Evolutionary conservation across 1,140 invertebrate species (phyloP).

Genomic region (Bombus breviceps): DNA sequence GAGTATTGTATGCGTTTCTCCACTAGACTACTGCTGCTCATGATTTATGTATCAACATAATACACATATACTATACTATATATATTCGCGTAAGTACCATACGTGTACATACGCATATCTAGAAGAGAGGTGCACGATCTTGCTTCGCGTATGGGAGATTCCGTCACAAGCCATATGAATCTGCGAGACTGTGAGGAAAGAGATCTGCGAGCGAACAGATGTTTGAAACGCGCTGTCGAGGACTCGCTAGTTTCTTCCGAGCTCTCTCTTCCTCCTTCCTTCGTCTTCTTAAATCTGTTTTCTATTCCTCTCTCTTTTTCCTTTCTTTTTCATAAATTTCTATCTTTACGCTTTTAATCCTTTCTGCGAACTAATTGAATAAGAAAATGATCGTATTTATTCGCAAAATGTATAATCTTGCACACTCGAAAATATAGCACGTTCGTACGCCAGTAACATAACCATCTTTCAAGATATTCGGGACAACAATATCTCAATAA

Average conservation of each 20-base stretch:
- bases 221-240: conserved; percentile 75
- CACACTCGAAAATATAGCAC: no score
- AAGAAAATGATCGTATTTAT: not conserved
- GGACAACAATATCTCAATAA: no score
- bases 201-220: conserved; percentile 71
- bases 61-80: conserved; percentile 26
- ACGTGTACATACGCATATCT: not conserved
- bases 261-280: conserved; percentile 35
- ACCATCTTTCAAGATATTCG: no score
- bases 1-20: conserved; percentile 73
- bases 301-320: not conserved
- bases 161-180: conserved; percentile 49
- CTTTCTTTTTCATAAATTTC: not conserved
- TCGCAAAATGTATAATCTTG: not conserved
- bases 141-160: conserved; percentile 35
- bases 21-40: conserved; percentile 70
- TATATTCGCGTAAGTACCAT: not conserved
- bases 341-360: not conserved
- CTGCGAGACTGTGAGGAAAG: conserved; percentile 61
- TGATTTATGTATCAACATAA: conserved; percentile 74
- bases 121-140: conserved; percentile 31
- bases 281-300: not conserved
- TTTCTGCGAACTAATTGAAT: not conserved
- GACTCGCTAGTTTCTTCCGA: conserved; percentile 62
- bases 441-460: no score